phyloP scores from a whole-genome alignment of 2,888 invertebrate species.

The Drosophila mayaguana region DNA sequence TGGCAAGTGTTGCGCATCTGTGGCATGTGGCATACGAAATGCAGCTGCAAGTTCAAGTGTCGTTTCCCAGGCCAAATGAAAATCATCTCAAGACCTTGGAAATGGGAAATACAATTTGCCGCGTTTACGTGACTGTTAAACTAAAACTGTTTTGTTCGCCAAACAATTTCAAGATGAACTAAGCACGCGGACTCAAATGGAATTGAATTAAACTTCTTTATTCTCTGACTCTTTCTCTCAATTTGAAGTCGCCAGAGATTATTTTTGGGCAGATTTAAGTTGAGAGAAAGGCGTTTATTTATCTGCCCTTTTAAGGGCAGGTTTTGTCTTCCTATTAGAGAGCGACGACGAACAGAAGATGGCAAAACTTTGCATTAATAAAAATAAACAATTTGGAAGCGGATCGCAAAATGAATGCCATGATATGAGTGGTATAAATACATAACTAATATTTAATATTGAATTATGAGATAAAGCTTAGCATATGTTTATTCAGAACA shows the following conservation, averaged over 20 bases:
- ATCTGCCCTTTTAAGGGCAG: too few species aligned
- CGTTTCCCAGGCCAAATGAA: slow-evolving; percentile 40
- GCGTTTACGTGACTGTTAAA: slow-evolving; percentile 65
- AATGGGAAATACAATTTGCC: slow-evolving; percentile 48
- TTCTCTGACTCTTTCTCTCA: neutral
- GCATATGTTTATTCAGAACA: too few species aligned
- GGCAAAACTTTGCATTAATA: too few species aligned
- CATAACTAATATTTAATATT: too few species aligned
- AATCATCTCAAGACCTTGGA: slow-evolving; percentile 30
- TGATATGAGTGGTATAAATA: too few species aligned
- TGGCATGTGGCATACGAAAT: slow-evolving; percentile 33
- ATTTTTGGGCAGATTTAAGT: too few species aligned
- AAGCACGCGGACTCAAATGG: neutral
- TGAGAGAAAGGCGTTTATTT: too few species aligned
- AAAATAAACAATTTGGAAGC: too few species aligned
- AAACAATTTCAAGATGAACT: neutral
- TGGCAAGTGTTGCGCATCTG: slow-evolving; percentile 57
- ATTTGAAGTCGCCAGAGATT: neutral
- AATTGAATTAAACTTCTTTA: neutral
- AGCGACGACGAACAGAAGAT: too few species aligned
- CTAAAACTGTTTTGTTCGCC: slow-evolving; percentile 25
- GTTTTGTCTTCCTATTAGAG: too few species aligned
- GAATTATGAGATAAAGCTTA: too few species aligned
- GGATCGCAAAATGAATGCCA: too few species aligned
- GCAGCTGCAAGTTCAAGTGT: slow-evolving; percentile 38